phyloP scores from a whole-genome alignment of 2,113 vertebrate genomes.

The Neopipo cinnamomea region DNA sequence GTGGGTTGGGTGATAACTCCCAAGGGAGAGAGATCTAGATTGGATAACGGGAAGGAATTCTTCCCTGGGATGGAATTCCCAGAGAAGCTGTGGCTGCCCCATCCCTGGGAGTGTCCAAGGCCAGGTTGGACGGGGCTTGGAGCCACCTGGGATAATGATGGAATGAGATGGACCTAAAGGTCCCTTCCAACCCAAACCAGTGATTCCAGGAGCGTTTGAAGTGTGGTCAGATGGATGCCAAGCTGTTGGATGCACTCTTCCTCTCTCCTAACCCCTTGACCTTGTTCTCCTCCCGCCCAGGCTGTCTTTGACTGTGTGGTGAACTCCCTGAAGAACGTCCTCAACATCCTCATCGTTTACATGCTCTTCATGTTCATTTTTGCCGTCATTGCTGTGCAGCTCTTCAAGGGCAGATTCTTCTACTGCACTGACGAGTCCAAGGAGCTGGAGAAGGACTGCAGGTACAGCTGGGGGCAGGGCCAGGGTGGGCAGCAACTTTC shows the following conservation, averaged over 20 bases:
- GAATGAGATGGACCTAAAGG: background rate
- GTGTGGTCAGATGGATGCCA: too few relatives aligned
- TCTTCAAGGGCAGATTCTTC: constrained; percentile 98
- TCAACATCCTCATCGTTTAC: constrained; percentile 97
- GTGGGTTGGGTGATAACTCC: background rate
- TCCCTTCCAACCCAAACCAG: background rate
- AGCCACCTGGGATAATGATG: background rate
- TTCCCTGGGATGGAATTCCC: background rate
- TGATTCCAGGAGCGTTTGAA: background rate
- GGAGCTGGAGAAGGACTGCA: constrained; percentile 93
- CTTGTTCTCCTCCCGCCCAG: constrained; percentile 53
- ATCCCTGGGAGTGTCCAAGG: background rate
- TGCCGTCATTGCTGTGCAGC: constrained; percentile 94
- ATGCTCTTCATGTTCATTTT: constrained; percentile 99
- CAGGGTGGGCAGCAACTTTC: fast-evolving
- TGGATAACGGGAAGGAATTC: background rate
- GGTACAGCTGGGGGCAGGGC: constrained; percentile 66
- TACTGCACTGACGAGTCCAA: constrained; percentile 97
- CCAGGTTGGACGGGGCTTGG: fast-evolving
- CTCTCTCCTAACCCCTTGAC: background rate
- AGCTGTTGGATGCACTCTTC: background rate
- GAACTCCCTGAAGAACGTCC: constrained; percentile 95
- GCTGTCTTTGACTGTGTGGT: constrained; percentile 98
- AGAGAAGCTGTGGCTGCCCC: background rate
- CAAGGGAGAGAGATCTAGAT: background rate